A percentile compares a stretch with the other conserved stretches of the same genome.
Evolutionary conservation across 1,140 invertebrate genomes (phyloP).

Genomic region (Anoplolepis gracilipes): DNA sequence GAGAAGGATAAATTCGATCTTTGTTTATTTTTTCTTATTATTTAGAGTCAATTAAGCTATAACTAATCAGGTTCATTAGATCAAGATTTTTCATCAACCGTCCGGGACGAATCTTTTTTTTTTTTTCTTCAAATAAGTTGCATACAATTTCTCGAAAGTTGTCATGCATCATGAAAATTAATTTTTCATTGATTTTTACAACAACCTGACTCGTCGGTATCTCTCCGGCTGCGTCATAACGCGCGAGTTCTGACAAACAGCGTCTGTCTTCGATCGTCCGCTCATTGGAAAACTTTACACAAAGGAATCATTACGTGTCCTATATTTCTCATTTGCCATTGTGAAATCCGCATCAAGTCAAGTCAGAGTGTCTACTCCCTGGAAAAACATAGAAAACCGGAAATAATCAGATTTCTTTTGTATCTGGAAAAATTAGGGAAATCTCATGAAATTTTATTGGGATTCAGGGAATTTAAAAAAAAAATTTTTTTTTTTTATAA

Average conservation of each 20-base stretch:
- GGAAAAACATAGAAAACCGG: no score
- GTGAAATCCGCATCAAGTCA: neutral
- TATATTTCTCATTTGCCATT: slow-evolving; percentile 42
- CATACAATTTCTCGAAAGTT: slow-evolving; percentile 21
- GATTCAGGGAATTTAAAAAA: no score
- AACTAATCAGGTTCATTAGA: slow-evolving; percentile 48
- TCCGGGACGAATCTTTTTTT: neutral
- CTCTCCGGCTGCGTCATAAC: slow-evolving; percentile 57
- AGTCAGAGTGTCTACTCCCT: no score
- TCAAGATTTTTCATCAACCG: slow-evolving; percentile 23
- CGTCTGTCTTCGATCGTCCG: slow-evolving; percentile 55
- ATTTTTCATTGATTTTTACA: slow-evolving; percentile 66
- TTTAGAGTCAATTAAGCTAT: slow-evolving; percentile 58
- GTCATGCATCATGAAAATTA: slow-evolving; percentile 61
- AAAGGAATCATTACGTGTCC: slow-evolving; percentile 16
- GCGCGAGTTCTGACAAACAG: slow-evolving; percentile 16
- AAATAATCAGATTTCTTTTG: no score
- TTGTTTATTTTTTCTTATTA: slow-evolving; percentile 18
- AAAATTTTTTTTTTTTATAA: no score
- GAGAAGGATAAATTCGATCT: slow-evolving; percentile 32
- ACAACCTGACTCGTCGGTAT: slow-evolving; percentile 63
- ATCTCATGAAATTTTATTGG: no score
- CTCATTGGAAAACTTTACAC: slow-evolving; percentile 60
- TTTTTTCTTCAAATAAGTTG: slow-evolving; percentile 53
- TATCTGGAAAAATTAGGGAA: no score